Conservation (phyloP, 2,888 invertebrate species). For the Anorthoa munda region DNA sequence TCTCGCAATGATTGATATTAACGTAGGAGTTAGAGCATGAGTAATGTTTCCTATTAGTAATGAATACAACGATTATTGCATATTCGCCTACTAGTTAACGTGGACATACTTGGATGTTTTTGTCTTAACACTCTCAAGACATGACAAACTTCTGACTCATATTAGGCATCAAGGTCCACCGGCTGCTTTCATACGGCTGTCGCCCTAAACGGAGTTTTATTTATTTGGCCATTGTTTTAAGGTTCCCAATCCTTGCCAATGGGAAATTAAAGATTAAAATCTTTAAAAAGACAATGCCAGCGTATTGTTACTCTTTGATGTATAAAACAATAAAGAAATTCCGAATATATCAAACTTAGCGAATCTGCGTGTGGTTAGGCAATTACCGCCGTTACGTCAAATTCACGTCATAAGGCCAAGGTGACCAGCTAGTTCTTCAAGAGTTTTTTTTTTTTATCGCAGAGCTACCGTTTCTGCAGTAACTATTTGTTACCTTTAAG, state of each 20-base stretch:
- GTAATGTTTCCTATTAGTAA: conserved; percentile 67
- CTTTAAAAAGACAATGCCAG: conserved; percentile 31
- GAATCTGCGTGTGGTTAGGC: conserved; percentile 39
- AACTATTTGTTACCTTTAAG: background rate
- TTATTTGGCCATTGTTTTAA: conserved; percentile 56
- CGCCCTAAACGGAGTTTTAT: conserved; percentile 63
- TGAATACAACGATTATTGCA: conserved; percentile 52
- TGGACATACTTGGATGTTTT: conserved; percentile 74
- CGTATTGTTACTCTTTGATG: background rate
- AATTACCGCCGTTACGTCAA: conserved; percentile 50
- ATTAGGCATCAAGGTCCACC: conserved; percentile 68
- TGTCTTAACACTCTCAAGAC: conserved; percentile 65
- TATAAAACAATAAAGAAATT: conserved; percentile 29
- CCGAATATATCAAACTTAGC: conserved; percentile 23
- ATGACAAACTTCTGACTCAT: conserved; percentile 74
- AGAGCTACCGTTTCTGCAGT: conserved; percentile 31
- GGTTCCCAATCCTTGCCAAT: conserved; percentile 44
- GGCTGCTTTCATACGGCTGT: conserved; percentile 53
- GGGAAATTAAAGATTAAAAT: conserved; percentile 45
- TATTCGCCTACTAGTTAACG: conserved; percentile 60
- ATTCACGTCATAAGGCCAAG: conserved; percentile 59
- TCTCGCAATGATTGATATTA: conserved; percentile 61
- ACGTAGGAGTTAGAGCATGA: conserved; percentile 64
- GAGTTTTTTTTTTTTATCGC: conserved; percentile 29
- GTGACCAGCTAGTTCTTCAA: conserved; percentile 46